Evolutionary conservation across 2,888 invertebrate species (phyloP), one percentile per base, ranked within the genome.

Genomic region (Lasioglossum lativentre): DNA sequence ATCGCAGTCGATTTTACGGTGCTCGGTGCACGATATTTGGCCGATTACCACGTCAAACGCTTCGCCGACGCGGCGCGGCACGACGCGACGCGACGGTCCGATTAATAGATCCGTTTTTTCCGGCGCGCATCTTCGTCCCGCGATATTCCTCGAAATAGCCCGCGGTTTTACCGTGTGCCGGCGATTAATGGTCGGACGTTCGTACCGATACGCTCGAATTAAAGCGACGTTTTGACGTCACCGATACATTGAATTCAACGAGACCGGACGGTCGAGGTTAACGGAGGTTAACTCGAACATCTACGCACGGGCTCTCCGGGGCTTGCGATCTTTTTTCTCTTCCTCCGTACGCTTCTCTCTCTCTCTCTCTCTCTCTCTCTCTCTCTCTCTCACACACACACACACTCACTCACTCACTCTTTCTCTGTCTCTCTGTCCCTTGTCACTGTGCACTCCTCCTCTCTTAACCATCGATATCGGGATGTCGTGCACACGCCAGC

Each of bases 161-260:
- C 19, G n/a, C 27, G 42, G 45, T 59, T 85, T 85, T 70, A 27
- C 68, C 56, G 56, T 56, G 47, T 66, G 34, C 40, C 63, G 38
- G 42, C 59, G 75, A 76, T 85, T 86, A 86, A 89, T 80, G 83
- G 82, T 47, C 66, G 72, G 85, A 82, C 86, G 68, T 70, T 80
- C 81, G 81, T 79, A 71, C 74, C 86, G 90, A 85, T 88, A 83
- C 83, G 86, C 80, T 88, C 76, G 86, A 89, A 88, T 92, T 89
- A 86, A 90, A 90, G 82, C 82, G 73, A 87, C 86, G 86, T 90
- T 91, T 92, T 94, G 94, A 94, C 94, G 94, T 94, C 94, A 94
- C 91, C 92, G 91, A 93, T 93, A 91, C 90, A 94, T 94, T 93
- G 92, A 93, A 93, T 93, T 91, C 90, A 92, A 89, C 90, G 85